Base-by-base conservation (phyloP, 2,888 invertebrate species). In the Andrena marginata region DNA sequence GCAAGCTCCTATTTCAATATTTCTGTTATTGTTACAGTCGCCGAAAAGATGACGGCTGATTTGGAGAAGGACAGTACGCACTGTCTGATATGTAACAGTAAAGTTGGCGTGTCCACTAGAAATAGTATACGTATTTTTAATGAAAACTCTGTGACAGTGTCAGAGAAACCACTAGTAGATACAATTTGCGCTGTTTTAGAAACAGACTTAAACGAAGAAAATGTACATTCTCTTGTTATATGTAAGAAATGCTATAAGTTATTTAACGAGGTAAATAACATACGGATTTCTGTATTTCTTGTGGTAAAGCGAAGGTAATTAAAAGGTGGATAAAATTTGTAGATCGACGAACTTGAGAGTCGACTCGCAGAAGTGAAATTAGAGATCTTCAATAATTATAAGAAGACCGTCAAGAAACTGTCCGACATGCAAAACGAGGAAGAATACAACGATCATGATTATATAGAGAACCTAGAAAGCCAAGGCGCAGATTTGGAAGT, bases 171-270 rank as follows among this genome's bases (percentile, higher is more conserved):
- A 13, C 92, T 95, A 16, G 88, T 92, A 26, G 93, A 94, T 67
- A 93, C 94, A 10, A 94, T 96, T 82, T 94, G 94, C 67, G 91
- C 94, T 64, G 92, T 96, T 20, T 90, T 96, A 31, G 94, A 95
- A 65, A 94, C 92, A 74, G 94, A 95, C 1, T 88, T 97, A 0
- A 94, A 93, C 7, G 95, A 95, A 86, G 94, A 95, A 1, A 93
- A 92, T 54, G 95, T 95, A 0, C 96, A 96, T 80, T 95, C 96
- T 0, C 94, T 94, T 65, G 92, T 96, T 23, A 91, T 97, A 2
- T 97, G 97, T 92, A 96, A 96, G 90, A 96, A 96, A 88, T 97
- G 97, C 91, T 95, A 95, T 86, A 96, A 96, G 90, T 90, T 95
- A 7, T 95, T 96, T 67, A 94, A 95, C 26, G 96, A 97, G 93